A percentile compares a stretch with the other conserved stretches of the same genome.
phyloP scores from a whole-genome alignment of 1,140 invertebrate species.

The Nasonia vitripennis region DNA sequence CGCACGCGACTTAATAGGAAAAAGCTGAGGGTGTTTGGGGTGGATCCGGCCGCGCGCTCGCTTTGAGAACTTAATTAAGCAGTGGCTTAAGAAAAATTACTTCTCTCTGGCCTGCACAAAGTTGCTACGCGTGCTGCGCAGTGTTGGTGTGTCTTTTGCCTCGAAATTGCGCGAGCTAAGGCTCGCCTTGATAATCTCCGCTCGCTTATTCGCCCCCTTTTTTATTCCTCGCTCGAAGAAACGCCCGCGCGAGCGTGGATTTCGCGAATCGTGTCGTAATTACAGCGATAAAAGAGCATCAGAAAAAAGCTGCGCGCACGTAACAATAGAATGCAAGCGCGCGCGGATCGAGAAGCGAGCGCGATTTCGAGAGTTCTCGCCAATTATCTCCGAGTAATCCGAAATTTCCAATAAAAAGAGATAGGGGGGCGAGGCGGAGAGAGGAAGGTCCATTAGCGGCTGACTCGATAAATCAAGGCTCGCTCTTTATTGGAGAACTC shows the following conservation, averaged over 20 bases:
- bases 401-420: background rate
- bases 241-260: background rate
- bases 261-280: background rate
- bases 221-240: background rate
- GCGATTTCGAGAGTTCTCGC: background rate
- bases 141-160: background rate
- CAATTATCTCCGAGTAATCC: background rate
- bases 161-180: background rate
- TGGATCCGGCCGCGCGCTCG: background rate
- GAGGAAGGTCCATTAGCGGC: background rate
- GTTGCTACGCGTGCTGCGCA: background rate
- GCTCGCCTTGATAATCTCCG: slow-evolving; percentile 9
- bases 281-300: background rate
- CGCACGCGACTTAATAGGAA: slow-evolving; percentile 14
- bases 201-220: background rate
- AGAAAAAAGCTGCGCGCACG: too few relatives aligned
- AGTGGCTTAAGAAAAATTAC: slow-evolving; percentile 49
- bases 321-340: too few relatives aligned
- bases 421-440: background rate
- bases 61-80: slow-evolving; percentile 51
- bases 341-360: background rate
- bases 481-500: background rate
- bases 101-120: background rate
- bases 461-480: background rate
- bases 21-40: background rate